Evolutionary conservation across 2,888 invertebrate species (phyloP), one percentile per base, ranked within the genome.

Genomic region (Gymnocheta viridis): DNA sequence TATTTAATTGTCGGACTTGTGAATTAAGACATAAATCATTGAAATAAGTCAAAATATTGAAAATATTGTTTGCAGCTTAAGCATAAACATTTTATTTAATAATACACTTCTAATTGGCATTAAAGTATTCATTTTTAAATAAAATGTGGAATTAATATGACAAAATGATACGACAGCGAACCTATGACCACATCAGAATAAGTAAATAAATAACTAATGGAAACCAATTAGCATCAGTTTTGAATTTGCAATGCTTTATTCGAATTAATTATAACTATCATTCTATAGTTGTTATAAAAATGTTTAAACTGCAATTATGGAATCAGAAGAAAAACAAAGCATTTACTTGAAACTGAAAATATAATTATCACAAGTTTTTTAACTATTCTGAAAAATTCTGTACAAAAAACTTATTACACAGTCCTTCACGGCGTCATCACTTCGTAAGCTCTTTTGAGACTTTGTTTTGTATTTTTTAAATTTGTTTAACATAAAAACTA

Each of bases 391-490:
- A n/a, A n/a, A n/a, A n/a, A n/a, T n/a, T n/a, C 41, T 47, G 19
- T 47, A 47, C 17, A 19, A 47, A 6, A 32, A 56, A n/a, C n/a
- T 73, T 73, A 66, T 67, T 38, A 41, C 67, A 74, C 19, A 29
- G 54, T 69, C 51, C 69, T 78, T 73, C 47, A 69, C n/a, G 29
- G 62, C 58, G 56, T 54, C 49, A 56, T 77, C 35, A 58, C n/a
- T 54, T 7, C 12, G 67, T 77, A 84, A 84, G 81, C 84, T 78
- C 84, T 84, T 81, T 84, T 84, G 84, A 84, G 84, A 84, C 84
- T 69, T 56, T n/a, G n/a, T n/a, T n/a, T n/a, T n/a, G n/a, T n/a
- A n/a, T n/a, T n/a, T n/a, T n/a, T n/a, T n/a, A n/a, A n/a, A n/a
- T n/a, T n/a, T n/a, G 19, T 51, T 60, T 47, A 2, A 41, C 24